Base-by-base conservation (phyloP, 2,888 invertebrate genomes). In the Halictus quadricinctus region DNA sequence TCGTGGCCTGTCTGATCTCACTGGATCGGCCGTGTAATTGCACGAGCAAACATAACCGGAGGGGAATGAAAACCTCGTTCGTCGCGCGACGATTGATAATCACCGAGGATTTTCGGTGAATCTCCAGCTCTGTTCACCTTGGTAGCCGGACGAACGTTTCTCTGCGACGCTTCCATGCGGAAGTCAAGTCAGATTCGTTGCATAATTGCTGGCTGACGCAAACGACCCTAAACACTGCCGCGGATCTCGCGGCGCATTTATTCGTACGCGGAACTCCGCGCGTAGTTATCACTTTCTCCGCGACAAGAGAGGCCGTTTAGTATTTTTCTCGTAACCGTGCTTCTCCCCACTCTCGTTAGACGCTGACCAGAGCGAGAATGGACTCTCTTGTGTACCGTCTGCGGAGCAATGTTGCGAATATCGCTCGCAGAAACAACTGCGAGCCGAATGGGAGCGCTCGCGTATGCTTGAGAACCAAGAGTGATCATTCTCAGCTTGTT, bases 241-340 rank as follows among this genome's bases (percentile, higher is more conserved):
- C 54, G n/a, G 12, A 54, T 70, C 21, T 54, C 69, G 48, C 41
- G 15, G 50, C 50, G 50, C 41, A 50, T 21, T 69, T 69, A 50
- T 13, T 64, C 25, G 46, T 13, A 15, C 48, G 72, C 48, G 72
- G 29, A 48, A 48, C 48, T 72, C 25, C 43, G 48, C 29, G 60
- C 70, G 36, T 21, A 48, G 29, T 69, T 69, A 41, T 76, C 76
- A 50, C 69, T 77, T 69, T 77, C 50, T 69, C 66, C 41, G 10
- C 36, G 76, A 77, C 50, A 69, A 50, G 66, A 77, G 69, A 77
- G 41, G 66, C 21, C 41, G 41, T 36, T 41, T 12, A 69, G 36
- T 41, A n/a, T 69, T 69, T 69, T 43, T 66, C 66, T 66, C 29
- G 15, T 2, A 7, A 66, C 18, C 13, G 13, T 25, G 13, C 60